Evolutionary conservation across 2,888 invertebrate species (phyloP), one percentile per base, ranked within the genome.

Genomic region (Macrosiphum euphorbiae): DNA sequence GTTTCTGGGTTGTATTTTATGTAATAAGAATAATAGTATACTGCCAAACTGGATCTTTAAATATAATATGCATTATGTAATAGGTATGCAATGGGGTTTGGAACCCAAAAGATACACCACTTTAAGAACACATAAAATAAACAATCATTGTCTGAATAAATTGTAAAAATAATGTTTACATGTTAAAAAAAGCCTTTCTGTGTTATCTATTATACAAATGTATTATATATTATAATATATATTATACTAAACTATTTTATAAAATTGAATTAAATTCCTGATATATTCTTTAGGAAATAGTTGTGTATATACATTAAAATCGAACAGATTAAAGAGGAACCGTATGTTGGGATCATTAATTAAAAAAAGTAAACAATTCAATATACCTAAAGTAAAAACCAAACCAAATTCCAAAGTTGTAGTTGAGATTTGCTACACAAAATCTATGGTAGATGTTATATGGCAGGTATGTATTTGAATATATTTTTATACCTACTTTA

Each of bases 401-500:
- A 90, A 86, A 86, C 47, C 94, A n/a, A 86, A 94, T 90, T 94
- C 94, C 28, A 94, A 94, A 85, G 94, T 98, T 95, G 97, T 98
- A 67, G 98, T 98, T 26, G 98, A 98, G 96, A 97, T 98, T 24
- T 96, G 98, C 95, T 97, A 98, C 95, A 98, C 98, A 28, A 97
- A 97, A 95, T 98, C 98, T 95, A 96, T 97, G 94, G 98, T 98
- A n/a, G 98, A 98, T 95, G 98, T 98, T 95, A 96, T 97, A 94
- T 97, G 97, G 97, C 97, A 97, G 85, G 94, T 94, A 90, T 90
- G 86, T 94, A 88, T 35, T 35, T 78, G 20, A 41, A 78, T 78
- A 20, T 20, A 78, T 20, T 35, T 67, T 20, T 87, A 85, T 90
- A 20, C n/a, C n/a, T n/a, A n/a, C 26, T 16, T 7, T 26, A 24